phyloP scores from a whole-genome alignment of 2,113 vertebrate species.

The Trachemys scripta region DNA sequence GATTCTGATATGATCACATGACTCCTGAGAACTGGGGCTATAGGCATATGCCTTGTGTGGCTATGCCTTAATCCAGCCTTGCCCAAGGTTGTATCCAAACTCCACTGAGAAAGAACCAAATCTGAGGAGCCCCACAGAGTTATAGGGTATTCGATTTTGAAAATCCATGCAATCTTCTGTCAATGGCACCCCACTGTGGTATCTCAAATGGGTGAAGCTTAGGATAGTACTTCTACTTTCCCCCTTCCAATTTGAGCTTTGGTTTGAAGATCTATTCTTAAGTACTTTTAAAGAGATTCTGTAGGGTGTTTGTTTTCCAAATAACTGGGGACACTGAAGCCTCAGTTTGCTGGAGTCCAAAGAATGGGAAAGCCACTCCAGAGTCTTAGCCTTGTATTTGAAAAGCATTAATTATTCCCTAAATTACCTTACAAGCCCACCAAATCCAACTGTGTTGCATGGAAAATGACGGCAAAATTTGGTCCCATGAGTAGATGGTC shows the following conservation, averaged over 20 bases:
- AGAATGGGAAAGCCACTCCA: not conserved
- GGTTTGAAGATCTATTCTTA: not conserved
- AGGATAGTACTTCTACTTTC: not conserved
- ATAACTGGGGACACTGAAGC: not conserved
- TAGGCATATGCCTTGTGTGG: slow-evolving; percentile 18
- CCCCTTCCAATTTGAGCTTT: not conserved
- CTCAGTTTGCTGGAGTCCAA: not conserved
- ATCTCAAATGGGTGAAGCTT: not conserved
- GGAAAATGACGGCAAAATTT: not conserved
- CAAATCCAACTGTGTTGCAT: not conserved
- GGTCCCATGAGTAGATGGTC: not conserved
- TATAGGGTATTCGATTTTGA: not conserved
- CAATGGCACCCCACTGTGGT: not conserved
- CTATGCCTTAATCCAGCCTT: slow-evolving; percentile 28
- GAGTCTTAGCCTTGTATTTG: fast-evolving
- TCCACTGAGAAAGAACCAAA: not conserved
- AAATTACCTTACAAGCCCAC: fast-evolving
- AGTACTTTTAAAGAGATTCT: not conserved
- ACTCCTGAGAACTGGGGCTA: slow-evolving; percentile 17
- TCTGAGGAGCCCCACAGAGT: fast-evolving
- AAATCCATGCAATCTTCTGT: fast-evolving
- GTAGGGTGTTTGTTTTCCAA: not conserved
- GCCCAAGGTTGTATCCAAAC: slow-evolving; percentile 34
- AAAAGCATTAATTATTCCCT: not conserved
- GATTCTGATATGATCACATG: not conserved